Evolutionary conservation across 2,888 invertebrate genomes (phyloP).

Genomic region (Sericinus montela): DNA sequence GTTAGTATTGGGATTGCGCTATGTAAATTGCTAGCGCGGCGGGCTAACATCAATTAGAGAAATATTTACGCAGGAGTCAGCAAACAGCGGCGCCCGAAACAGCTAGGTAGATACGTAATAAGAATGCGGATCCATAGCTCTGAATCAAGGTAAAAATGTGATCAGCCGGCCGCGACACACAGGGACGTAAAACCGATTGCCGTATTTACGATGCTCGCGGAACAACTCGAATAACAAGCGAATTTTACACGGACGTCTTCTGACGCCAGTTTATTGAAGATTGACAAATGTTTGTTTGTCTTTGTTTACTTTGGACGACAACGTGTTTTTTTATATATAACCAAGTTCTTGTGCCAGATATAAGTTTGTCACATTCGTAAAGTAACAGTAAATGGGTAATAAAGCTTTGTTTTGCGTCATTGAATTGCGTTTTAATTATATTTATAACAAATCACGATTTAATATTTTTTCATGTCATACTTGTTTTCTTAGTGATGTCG

Average conservation of each 20-base stretch:
- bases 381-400: too few species aligned
- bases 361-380: neutral
- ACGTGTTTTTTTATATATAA: conserved; percentile 1
- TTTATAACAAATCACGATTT: too few species aligned
- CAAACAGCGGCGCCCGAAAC: conserved; percentile 55
- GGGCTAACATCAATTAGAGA: conserved; percentile 68
- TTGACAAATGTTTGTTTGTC: conserved; percentile 9
- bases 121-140: conserved; percentile 75
- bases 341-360: neutral
- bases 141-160: conserved; percentile 66
- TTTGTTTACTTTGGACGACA: conserved; percentile 7
- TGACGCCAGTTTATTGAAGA: conserved; percentile 4
- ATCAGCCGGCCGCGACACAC: conserved; percentile 45
- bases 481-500: too few species aligned
- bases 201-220: conserved; percentile 27
- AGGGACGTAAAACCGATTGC: conserved; percentile 33
- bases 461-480: too few species aligned
- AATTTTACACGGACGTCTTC: conserved; percentile 4
- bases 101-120: conserved; percentile 46
- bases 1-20: neutral
- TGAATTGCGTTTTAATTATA: too few species aligned
- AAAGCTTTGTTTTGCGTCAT: too few species aligned
- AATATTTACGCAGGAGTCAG: conserved; percentile 61
- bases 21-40: conserved; percentile 44
- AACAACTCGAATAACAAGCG: conserved; percentile 17